Percentiles rank a stretch among this genome's conserved stretches.
Conservation (phyloP, 2,113 vertebrate genomes). For the Ciconia boyciana region DNA sequence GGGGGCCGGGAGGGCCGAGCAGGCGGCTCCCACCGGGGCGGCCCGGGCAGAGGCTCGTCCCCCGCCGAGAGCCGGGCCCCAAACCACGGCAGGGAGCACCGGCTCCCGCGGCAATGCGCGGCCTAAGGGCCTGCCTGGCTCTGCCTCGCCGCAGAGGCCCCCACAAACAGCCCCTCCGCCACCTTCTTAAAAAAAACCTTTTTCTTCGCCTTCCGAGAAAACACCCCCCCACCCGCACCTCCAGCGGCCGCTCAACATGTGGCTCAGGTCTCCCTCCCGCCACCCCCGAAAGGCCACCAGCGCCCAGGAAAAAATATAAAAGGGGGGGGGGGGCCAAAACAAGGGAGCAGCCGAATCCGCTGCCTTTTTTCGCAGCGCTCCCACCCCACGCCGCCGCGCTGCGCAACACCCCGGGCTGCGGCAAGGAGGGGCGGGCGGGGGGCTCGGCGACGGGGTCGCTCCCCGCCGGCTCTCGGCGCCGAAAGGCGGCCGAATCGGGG, state of each 20-base stretch:
- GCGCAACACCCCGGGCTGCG: background rate
- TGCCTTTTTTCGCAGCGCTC: background rate
- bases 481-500: background rate
- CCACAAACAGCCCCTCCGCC: background rate
- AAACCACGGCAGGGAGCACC: background rate
- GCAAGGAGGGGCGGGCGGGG: background rate
- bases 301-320: background rate
- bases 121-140: slow-evolving; percentile 12
- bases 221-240: background rate
- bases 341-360: background rate
- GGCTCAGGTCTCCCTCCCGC: background rate
- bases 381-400: background rate
- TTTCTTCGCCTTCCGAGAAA: background rate
- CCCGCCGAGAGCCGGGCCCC: background rate
- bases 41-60: background rate
- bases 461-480: background rate
- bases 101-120: background rate
- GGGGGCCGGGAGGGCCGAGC: background rate
- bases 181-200: background rate
- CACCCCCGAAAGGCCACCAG: background rate
- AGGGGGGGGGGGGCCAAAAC: background rate
- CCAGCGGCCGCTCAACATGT: background rate
- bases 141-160: background rate
- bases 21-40: background rate
- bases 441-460: background rate